Evolutionary conservation across 2,113 vertebrate genomes (phyloP), one percentile per base, ranked within the genome.

Genomic region (Xiphias gladius): DNA sequence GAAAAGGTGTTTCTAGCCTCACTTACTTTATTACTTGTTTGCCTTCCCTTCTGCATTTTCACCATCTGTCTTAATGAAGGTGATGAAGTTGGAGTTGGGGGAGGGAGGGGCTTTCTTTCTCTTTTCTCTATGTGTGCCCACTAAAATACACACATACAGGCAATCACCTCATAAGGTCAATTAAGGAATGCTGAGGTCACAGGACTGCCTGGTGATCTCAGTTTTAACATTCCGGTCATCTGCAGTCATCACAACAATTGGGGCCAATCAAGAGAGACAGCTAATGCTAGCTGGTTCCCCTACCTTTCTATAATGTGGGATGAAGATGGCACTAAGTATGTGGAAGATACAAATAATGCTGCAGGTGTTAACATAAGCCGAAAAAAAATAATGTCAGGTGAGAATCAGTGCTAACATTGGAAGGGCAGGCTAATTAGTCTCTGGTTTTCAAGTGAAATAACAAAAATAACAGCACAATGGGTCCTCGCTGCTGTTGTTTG

Each of bases 1-100:
- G 93, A 95, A 94, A 95, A 95, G 94, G 94, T 64, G n/a, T 54
- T 24, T 17, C 10, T 59, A 20, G 50, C 24, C 35, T 37, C 55
- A n/a, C n/a, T n/a, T n/a, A n/a, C n/a, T n/a, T n/a, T 37, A 28
- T 48, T 12, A 32, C 37, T 46, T 57, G 14, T 26, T 3, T 8
- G 78, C 85, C 82, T 87, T 89, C 79, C 88, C 93, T 91, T 37
- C 71, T 32, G 19, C 16, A 11, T 80, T 61, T 26, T 10, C 0
- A 93, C 94, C 95, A 96, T 96, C 94, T 96, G 96, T 93, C 94
- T 94, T 73, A 86, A 91, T 76, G 93, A 94, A 95, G 95, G 95
- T 95, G 84, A 95, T 91, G 70, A 76, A 0, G 89, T 67, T 26
- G 93, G 85, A 91, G 93, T 86, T 37, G 83, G 82, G 20, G 48